A percentile compares a stretch with the other conserved stretches of the same genome.
Conservation (phyloP, 2,113 vertebrate species). For the Rhizomys pruinosus region DNA sequence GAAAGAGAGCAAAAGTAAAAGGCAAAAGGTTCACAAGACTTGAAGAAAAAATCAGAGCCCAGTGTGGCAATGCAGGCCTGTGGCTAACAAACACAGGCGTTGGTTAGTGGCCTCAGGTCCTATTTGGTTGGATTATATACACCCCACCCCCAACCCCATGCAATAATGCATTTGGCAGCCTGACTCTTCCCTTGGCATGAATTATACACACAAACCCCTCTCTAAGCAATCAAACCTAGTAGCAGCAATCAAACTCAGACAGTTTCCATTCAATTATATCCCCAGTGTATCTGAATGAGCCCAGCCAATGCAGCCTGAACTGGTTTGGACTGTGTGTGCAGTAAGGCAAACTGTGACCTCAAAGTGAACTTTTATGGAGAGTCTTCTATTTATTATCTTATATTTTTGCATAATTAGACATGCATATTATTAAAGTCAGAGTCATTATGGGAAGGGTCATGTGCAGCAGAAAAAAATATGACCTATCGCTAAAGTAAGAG, state of each 20-base stretch:
- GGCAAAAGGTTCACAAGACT: background rate
- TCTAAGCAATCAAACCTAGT: background rate
- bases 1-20: background rate
- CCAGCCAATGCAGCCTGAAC: background rate
- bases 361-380: background rate
- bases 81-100: background rate
- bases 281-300: background rate
- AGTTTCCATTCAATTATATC: background rate
- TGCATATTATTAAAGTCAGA: background rate
- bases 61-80: background rate
- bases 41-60: background rate
- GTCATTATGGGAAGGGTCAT: background rate
- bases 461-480: background rate
- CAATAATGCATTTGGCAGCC: background rate
- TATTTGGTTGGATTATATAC: background rate
- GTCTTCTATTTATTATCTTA: background rate
- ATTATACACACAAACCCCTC: background rate
- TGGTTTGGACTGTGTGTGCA: background rate
- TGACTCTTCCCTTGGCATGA: background rate
- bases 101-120: background rate
- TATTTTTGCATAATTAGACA: background rate
- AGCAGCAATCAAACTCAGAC: background rate
- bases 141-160: background rate
- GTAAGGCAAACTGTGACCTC: background rate
- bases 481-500: background rate